Evolutionary conservation across 2,888 invertebrate genomes (phyloP), one percentile per base, ranked within the genome.

Genomic region (Calephelis perditalis): DNA sequence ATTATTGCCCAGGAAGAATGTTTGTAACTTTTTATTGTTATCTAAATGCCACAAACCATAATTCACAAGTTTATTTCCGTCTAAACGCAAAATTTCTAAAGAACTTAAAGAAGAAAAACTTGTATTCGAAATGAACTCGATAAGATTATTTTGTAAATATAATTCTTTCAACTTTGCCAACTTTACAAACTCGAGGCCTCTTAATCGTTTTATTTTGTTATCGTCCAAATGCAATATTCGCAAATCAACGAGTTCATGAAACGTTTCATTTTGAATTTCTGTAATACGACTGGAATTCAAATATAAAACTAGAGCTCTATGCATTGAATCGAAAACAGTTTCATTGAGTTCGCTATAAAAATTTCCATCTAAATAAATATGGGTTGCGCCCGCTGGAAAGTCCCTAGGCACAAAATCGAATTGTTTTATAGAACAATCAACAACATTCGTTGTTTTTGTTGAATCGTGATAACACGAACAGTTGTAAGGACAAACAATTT

Each of bases 381-480:
- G 97, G 57, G 98, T 98, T 7, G 97, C 96, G 78, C 97, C 97
- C 92, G 96, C 95, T 9, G 98, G 98, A 74, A 98, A 94, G 66
- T 95, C 92, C 43, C 93, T 92, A 6, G 98, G 97, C 70, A 97
- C 92, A 71, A 93, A 92, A 67, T 91, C 91, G 75, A 95, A 92
- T 84, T 93, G 92, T 82, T 96, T 94, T 55, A 94, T 93, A 73
- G 96, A 96, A 85, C 97, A 98, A 84, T 97, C 97, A 61, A 97
- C 96, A 59, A 97, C 96, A 84, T 96, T 97, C 44, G 96, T 96
- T 73, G 95, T 94, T 95, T 97, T 98, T 46, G 95, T 94, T 73
- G 96, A 96, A 79, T 98, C 98, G 84, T 97, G 97, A 91, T 96
- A 98, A 83, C 98, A 98, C 70, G 96, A 95, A 91, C 98, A 98